Percentiles rank a stretch among this genome's conserved stretches.
Conservation (phyloP, 1,140 invertebrate species). For the Radopholus similis region DNA sequence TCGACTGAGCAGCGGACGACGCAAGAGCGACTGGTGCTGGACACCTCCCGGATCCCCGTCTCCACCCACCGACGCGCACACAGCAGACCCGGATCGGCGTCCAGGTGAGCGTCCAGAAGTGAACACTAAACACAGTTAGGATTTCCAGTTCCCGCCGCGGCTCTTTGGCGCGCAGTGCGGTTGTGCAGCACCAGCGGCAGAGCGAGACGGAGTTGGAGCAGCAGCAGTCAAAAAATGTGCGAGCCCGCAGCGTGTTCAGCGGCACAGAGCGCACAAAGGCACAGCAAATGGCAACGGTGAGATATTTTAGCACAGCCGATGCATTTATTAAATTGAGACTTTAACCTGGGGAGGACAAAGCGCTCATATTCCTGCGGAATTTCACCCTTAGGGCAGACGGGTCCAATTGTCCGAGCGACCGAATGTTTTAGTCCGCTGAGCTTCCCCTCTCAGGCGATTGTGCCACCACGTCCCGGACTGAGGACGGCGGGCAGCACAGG, state of each 20-base stretch:
- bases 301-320: neutral
- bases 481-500: neutral
- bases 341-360: neutral
- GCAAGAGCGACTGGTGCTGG: conserved; percentile 19
- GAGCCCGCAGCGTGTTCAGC: conserved; percentile 48
- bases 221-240: conserved; percentile 52
- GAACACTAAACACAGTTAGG: neutral
- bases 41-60: conserved; percentile 22
- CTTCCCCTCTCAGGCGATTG: neutral
- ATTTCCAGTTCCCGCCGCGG: neutral
- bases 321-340: neutral
- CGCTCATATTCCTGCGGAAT: neutral
- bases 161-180: neutral
- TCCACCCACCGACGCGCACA: conserved; percentile 16
- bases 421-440: neutral
- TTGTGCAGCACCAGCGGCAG: conserved; percentile 6
- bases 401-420: too few relatives aligned
- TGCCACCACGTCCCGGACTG: neutral
- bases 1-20: neutral
- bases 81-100: neutral
- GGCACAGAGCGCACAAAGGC: neutral
- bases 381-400: too few relatives aligned
- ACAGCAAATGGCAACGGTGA: neutral
- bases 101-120: neutral
- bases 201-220: neutral